A percentile compares a stretch with the other conserved stretches of the same genome.
Evolutionary conservation across 1,140 invertebrate species (phyloP).

Genomic region (Aphis craccivora): DNA sequence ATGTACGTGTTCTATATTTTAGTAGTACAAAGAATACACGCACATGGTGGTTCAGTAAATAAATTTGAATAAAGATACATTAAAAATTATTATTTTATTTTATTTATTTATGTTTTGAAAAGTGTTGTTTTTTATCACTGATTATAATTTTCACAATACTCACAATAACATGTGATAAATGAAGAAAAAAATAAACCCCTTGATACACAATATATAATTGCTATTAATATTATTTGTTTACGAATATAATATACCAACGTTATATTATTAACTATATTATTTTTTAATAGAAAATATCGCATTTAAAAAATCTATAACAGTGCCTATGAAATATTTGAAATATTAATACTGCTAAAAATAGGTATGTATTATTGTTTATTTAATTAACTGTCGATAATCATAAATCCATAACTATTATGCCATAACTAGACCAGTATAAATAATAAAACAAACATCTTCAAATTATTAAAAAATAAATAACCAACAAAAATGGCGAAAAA

Average conservation of each 20-base stretch:
- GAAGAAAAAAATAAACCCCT: neutral
- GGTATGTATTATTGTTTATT: neutral
- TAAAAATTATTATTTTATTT: too few relatives aligned
- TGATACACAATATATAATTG: neutral
- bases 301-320: too few relatives aligned
- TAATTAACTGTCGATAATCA: neutral
- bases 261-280: neutral
- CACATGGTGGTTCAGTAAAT: too few relatives aligned
- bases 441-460: neutral
- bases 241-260: neutral
- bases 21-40: too few relatives aligned
- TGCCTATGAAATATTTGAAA: too few relatives aligned
- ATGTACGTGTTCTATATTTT: too few relatives aligned
- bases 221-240: neutral
- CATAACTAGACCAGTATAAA: neutral
- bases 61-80: too few relatives aligned
- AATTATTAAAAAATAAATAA: neutral
- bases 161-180: neutral
- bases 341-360: neutral
- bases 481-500: neutral
- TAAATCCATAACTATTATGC: neutral
- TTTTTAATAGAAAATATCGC: neutral
- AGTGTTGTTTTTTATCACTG: too few relatives aligned
- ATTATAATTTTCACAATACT: too few relatives aligned
- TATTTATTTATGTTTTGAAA: neutral